Evolutionary conservation across 2,888 invertebrate species (phyloP).

Genomic region (Epinotia demarniana): DNA sequence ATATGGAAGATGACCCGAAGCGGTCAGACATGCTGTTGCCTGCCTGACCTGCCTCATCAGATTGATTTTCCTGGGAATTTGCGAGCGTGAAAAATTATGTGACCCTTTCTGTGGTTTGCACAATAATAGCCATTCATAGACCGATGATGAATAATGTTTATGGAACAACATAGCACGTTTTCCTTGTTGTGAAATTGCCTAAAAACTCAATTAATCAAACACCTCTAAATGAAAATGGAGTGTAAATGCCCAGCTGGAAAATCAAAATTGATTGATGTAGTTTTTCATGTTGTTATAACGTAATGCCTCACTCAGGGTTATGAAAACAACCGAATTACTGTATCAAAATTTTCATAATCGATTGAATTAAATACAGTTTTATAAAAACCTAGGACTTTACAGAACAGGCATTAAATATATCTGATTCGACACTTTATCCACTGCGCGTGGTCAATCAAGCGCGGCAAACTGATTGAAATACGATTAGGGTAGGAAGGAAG

Average conservation of each 20-base stretch:
- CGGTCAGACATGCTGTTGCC: too few species aligned
- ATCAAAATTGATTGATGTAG: constrained; percentile 36
- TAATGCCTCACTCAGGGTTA: constrained; percentile 28
- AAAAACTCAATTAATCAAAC: constrained; percentile 39
- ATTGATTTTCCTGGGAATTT: too few species aligned
- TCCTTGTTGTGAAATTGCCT: constrained; percentile 18
- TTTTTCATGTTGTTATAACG: constrained; percentile 37
- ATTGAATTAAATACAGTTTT: background rate
- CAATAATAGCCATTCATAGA: background rate
- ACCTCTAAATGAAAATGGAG: constrained; percentile 34
- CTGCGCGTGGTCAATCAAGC: too few species aligned
- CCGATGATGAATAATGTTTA: background rate
- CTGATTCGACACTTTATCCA: background rate
- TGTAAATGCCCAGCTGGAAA: constrained; percentile 20
- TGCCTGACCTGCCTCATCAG: too few species aligned
- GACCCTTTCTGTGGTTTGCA: too few species aligned
- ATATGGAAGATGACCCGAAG: too few species aligned
- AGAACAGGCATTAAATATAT: too few species aligned
- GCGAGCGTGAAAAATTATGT: too few species aligned
- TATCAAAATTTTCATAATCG: background rate
- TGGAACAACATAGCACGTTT: background rate
- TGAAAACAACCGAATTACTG: background rate
- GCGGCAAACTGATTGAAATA: too few species aligned
- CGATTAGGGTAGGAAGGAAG: too few species aligned
- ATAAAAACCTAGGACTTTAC: background rate